Base-by-base conservation (phyloP, 2,113 vertebrate genomes). In the Nannospalax galili region DNA sequence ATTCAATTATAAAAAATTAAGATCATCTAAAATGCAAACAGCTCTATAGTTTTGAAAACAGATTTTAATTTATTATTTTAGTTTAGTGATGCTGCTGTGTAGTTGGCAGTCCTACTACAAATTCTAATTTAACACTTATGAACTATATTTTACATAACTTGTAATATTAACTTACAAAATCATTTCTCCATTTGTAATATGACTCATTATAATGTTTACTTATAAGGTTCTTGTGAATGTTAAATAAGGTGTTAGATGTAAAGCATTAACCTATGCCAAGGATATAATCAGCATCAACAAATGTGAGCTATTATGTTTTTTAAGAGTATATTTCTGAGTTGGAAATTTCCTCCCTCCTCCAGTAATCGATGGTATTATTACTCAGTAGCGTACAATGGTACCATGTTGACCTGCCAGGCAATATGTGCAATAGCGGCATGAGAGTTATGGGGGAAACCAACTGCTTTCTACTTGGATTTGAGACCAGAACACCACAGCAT, bases 11-110 rank as follows among this genome's bases (percentile, higher is more conserved):
- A 45, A 84, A 65, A 78, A 90, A 32, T 12, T 48, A 40, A 9
- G 22, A 90, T 84, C 90, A 64, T 70, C 28, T 30, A 92, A 96
- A 85, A 37, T 30, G 58, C n/a, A 86, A 82, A 19, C 52, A 78
- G 5, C 2, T 75, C 11, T 48, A 48, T 26, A 20, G 19, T 80
- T 1, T 52, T 7, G 85, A 84, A 74, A 8, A 69, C 16, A 95
- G 58, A 26, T 69, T 90, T 80, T 20, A 91, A 72, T 92, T 77
- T 17, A 64, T 26, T 28, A 6, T 17, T 93, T 64, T 97, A 35
- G 62, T 14, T 92, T 32, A 32, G 9, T 52, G 67, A 12, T 70
- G 40, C 8, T 81, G 45, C 26, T 70, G 24, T 42, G 4, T 88
- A 75, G 40, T 65, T 14, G 84, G 15, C 15, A 77, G 20, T 35